These are phyloP conservation scores for Apis cerana DNA, from an alignment of 1,140 invertebrate genomes.

Conservation along the genomic window DNA sequence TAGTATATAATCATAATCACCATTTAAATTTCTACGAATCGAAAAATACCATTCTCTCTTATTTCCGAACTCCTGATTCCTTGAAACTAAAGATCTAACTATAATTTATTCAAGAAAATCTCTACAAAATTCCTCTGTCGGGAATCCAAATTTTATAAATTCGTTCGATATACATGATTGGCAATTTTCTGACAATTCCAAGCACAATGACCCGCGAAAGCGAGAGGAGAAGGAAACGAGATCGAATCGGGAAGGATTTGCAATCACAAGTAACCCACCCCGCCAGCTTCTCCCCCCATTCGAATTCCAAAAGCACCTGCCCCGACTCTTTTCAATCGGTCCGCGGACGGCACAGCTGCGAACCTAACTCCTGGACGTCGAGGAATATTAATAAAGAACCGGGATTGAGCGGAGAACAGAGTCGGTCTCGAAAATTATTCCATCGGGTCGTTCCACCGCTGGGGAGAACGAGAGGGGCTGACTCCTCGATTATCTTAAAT, in stretches of 20 bases:
- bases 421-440: constrained; percentile 41
- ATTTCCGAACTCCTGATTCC: too few species aligned
- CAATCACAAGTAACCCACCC: constrained; percentile 45
- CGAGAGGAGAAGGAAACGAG: constrained; percentile 13
- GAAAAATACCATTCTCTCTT: too few species aligned
- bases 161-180: background rate
- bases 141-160: constrained; percentile 1
- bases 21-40: too few species aligned
- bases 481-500: constrained; percentile 43
- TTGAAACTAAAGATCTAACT: background rate
- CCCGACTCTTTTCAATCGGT: constrained; percentile 49
- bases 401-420: background rate
- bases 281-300: constrained; percentile 3
- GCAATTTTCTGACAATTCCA: constrained; percentile 38
- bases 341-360: constrained; percentile 44
- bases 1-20: too few species aligned
- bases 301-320: constrained; percentile 47
- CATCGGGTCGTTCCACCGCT: background rate
- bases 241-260: constrained; percentile 50
- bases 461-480: background rate
- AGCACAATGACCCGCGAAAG: constrained; percentile 32
- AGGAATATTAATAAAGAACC: constrained; percentile 51
- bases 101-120: background rate
- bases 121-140: background rate
- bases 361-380: constrained; percentile 39